phyloP scores from a whole-genome alignment of 2,113 vertebrate genomes.

The Upupa epops region DNA sequence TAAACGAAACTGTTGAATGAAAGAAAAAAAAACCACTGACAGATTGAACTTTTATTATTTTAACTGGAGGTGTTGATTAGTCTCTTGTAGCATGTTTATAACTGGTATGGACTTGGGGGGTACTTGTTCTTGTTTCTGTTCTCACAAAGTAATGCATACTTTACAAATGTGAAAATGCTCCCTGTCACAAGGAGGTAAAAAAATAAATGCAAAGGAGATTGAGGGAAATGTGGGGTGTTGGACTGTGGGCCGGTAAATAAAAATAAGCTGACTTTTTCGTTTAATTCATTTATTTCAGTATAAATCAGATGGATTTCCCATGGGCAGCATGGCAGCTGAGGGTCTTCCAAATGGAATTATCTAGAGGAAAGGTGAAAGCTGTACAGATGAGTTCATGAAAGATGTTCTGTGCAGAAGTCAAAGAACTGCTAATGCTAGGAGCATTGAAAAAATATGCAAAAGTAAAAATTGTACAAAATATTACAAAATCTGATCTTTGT shows the following conservation, averaged over 20 bases:
- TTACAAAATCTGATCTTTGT: background rate
- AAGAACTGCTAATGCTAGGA: background rate
- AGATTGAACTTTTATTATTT: background rate
- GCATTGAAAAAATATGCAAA: background rate
- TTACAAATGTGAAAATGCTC: background rate
- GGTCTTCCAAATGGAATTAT: conserved; percentile 37
- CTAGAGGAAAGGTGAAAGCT: background rate
- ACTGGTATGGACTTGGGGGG: background rate
- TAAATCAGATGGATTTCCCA: conserved; percentile 48
- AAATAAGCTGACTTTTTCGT: conserved; percentile 9
- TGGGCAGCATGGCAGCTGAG: conserved; percentile 8
- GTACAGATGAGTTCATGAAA: conserved; percentile 10
- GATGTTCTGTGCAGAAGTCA: background rate
- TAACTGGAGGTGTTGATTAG: background rate
- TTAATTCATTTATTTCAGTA: conserved; percentile 56
- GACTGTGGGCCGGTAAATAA: conserved; percentile 42
- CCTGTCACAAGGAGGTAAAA: background rate
- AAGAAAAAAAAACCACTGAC: background rate
- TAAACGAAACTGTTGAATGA: background rate
- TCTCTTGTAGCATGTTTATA: background rate
- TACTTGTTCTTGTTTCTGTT: background rate
- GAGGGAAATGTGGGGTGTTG: background rate
- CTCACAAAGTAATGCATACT: background rate
- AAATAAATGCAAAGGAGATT: background rate
- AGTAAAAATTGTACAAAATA: background rate